Evolutionary conservation across 2,888 invertebrate species (phyloP).

Genomic region (Callyntrura guangdongensis): DNA sequence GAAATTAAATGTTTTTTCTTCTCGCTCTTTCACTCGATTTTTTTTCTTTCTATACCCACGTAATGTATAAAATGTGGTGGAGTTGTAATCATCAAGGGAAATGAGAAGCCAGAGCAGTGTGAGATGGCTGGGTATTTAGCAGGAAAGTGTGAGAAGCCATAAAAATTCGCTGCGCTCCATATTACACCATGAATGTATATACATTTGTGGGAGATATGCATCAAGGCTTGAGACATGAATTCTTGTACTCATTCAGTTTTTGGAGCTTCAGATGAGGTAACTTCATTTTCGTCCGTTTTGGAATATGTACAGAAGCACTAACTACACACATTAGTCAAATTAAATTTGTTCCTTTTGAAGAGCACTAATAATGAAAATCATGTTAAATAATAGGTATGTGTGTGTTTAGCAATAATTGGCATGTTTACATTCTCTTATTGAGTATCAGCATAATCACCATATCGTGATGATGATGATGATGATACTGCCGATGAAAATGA

Average conservation of each 20-base stretch:
- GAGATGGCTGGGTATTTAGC: constrained; percentile 60
- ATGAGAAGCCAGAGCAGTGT: constrained; percentile 59
- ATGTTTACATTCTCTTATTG: constrained; percentile 49
- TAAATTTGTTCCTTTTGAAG: constrained; percentile 13
- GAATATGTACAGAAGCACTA: constrained; percentile 1
- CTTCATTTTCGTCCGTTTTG: constrained; percentile 20
- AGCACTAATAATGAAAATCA: constrained; percentile 26
- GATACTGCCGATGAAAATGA: constrained; percentile 18
- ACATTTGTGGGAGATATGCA: background rate
- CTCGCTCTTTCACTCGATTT: constrained; percentile 36
- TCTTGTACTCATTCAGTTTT: too few species aligned
- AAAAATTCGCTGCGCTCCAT: constrained; percentile 45
- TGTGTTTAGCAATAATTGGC: constrained; percentile 40
- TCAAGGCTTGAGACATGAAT: too few species aligned
- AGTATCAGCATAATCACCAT: constrained; percentile 9
- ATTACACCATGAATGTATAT: background rate
- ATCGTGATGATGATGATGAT: constrained; percentile 17
- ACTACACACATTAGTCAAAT: background rate
- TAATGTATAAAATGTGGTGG: constrained; percentile 16
- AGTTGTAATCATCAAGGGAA: constrained; percentile 48
- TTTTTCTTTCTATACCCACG: constrained; percentile 26
- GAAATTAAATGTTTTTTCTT: constrained; percentile 75
- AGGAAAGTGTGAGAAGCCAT: constrained; percentile 68
- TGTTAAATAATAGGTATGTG: constrained; percentile 35
- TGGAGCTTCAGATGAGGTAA: background rate